These are phyloP conservation scores for Aegithalos caudatus DNA, from an alignment of 2,113 vertebrate species.

Conservation along the genomic window DNA sequence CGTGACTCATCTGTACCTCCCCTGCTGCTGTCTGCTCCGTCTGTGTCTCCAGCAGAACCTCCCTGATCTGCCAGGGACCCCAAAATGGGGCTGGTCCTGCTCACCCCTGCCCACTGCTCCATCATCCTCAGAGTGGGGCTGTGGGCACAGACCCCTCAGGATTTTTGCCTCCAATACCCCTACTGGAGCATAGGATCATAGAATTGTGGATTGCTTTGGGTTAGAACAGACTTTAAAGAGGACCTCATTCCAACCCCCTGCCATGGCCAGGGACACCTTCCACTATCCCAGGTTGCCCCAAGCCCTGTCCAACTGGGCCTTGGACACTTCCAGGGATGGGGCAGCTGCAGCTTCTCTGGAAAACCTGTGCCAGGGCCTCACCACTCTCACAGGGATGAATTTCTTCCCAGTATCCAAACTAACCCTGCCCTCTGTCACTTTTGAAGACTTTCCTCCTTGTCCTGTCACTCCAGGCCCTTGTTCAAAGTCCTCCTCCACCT, in stretches of 20 bases:
- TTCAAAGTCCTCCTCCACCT: background rate
- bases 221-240: background rate
- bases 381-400: background rate
- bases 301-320: background rate
- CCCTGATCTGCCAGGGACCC: background rate
- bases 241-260: background rate
- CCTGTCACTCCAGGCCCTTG: background rate
- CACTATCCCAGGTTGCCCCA: background rate
- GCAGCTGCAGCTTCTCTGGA: background rate
- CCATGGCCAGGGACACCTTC: background rate
- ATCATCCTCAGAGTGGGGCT: accelerated
- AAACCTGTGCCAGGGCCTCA: background rate
- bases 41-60: background rate
- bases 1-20: conserved; percentile 15
- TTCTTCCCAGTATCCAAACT: background rate
- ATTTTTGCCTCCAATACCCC: background rate
- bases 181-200: background rate
- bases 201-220: background rate
- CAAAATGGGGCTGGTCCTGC: background rate
- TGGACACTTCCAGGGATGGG: background rate
- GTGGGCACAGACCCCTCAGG: accelerated
- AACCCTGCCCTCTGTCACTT: background rate
- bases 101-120: background rate
- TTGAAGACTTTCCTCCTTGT: background rate
- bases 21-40: background rate